These are phyloP conservation scores for Synergus japonicus DNA, from an alignment of 2,888 invertebrate species.

Conservation along the genomic window DNA sequence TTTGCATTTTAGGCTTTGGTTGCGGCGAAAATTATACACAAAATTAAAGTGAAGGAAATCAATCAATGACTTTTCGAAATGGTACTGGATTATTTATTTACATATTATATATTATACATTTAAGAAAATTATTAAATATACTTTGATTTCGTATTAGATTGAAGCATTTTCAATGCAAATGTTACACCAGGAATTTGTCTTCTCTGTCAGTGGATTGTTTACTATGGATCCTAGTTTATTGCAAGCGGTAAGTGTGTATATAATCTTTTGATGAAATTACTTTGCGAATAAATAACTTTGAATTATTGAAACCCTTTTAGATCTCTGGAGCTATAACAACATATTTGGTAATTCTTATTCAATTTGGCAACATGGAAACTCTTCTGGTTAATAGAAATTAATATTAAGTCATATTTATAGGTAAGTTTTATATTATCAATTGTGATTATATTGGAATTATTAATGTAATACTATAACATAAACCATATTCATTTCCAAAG, in stretches of 20 bases:
- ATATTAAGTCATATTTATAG: no score
- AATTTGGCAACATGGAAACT: no score
- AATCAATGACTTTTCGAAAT: not conserved
- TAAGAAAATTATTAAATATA: no score
- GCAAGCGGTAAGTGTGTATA: not conserved
- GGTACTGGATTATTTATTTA: not conserved
- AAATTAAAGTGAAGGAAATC: not conserved
- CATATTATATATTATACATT: no score
- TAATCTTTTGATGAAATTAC: no score
- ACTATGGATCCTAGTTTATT: constrained; percentile 2
- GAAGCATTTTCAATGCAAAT: not conserved
- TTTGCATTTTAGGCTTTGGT: not conserved
- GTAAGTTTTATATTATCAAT: no score
- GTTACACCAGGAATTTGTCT: not conserved
- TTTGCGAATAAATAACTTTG: no score
- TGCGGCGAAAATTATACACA: not conserved
- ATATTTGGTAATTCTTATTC: no score
- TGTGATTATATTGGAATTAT: no score
- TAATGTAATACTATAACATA: no score
- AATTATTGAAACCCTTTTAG: not conserved
- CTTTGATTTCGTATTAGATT: not conserved
- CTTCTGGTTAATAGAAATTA: no score
- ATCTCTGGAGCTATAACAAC: no score
- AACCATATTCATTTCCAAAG: constrained; percentile 38
- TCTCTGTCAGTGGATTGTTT: constrained; percentile 6